These are phyloP conservation scores for Leptinotarsa rubiginosa DNA, from an alignment of 2,888 invertebrate genomes.

Conservation along the genomic window DNA sequence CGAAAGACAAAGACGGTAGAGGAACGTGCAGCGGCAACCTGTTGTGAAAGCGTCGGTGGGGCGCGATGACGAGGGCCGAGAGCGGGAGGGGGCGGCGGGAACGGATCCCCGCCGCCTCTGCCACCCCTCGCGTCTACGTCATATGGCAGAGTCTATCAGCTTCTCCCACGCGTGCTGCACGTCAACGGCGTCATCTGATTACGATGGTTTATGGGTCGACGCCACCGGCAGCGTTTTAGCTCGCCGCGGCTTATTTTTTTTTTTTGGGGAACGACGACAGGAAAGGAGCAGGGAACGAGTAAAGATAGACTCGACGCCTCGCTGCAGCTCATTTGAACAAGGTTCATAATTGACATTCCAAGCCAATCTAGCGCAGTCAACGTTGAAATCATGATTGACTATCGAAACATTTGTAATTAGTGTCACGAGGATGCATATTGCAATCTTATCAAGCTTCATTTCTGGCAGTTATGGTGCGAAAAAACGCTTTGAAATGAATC, in stretches of 20 bases:
- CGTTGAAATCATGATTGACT: neutral
- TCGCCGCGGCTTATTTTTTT: neutral
- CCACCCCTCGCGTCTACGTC: conserved; percentile 31
- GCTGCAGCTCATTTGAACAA: neutral
- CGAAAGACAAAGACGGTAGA: conserved; percentile 23
- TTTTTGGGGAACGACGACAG: neutral
- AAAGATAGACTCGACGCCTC: neutral
- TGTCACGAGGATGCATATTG: too few relatives aligned
- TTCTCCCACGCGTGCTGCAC: conserved; percentile 55
- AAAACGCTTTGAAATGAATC: too few relatives aligned
- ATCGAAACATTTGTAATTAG: neutral
- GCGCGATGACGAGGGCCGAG: conserved; percentile 13
- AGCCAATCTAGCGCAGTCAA: neutral
- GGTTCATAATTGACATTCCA: neutral
- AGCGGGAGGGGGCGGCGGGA: conserved; percentile 23
- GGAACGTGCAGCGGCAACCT: conserved; percentile 43
- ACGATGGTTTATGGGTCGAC: conserved; percentile 48
- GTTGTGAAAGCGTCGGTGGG: conserved; percentile 37
- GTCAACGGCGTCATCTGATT: conserved; percentile 53
- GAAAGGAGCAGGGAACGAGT: neutral
- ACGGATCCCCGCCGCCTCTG: conserved; percentile 28
- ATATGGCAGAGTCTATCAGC: conserved; percentile 43
- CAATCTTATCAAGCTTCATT: too few relatives aligned
- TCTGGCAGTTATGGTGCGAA: too few relatives aligned
- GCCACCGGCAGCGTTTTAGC: conserved; percentile 36